phyloP scores from a whole-genome alignment of 2,797 vertebrate genomes.

The Lepus townsendii region DNA sequence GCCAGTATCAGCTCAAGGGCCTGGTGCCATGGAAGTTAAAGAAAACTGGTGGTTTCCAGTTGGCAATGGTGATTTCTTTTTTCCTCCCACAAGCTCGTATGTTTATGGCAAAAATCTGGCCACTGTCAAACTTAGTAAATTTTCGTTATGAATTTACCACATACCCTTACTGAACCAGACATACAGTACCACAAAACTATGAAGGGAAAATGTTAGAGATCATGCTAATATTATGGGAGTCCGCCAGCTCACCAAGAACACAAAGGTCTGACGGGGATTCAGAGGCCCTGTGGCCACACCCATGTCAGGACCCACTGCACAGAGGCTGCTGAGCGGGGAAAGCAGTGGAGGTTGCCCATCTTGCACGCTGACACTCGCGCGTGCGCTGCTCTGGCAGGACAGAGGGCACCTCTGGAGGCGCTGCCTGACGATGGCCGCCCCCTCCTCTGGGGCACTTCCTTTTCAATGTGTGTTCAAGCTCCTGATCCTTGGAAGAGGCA shows the following conservation, averaged over 20 bases:
- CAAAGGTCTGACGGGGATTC: slow-evolving; percentile 63
- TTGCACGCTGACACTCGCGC: slow-evolving; percentile 8
- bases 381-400: slow-evolving; percentile 74
- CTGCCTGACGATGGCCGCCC: slow-evolving; percentile 58
- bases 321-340: slow-evolving; percentile 40
- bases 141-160: slow-evolving; percentile 33
- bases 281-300: slow-evolving; percentile 58
- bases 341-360: slow-evolving; percentile 56
- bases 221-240: slow-evolving; percentile 73
- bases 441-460: slow-evolving; percentile 72
- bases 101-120: slow-evolving; percentile 41
- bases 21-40: neutral
- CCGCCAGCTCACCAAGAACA: slow-evolving; percentile 69
- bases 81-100: neutral
- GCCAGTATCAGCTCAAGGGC: neutral
- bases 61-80: slow-evolving; percentile 27
- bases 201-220: slow-evolving; percentile 75
- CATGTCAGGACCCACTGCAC: slow-evolving; percentile 59
- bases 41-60: slow-evolving; percentile 42
- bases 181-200: neutral
- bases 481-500: slow-evolving; percentile 81
- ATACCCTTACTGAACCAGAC: slow-evolving; percentile 76
- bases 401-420: slow-evolving; percentile 73
- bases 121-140: neutral
- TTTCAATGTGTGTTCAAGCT: slow-evolving; percentile 74